phyloP scores from a whole-genome alignment of 1,140 invertebrate species.

The Drosophila albomicans region DNA sequence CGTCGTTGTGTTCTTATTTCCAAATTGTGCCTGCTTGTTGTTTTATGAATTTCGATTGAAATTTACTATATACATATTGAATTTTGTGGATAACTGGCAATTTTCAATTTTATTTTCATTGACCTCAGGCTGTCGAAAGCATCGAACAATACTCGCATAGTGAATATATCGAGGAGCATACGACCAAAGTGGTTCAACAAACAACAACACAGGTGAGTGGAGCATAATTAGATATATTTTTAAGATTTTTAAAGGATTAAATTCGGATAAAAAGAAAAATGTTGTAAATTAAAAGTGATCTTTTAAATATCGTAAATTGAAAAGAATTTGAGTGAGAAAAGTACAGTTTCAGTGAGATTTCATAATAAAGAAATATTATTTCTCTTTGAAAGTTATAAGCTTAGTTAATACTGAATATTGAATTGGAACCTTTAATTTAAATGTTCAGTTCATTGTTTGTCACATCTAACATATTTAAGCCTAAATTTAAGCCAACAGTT shows the following conservation, averaged over 20 bases:
- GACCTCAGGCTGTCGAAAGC: conserved; percentile 84
- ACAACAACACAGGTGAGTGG: conserved; percentile 76
- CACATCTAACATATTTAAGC: too few species aligned
- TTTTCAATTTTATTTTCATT: conserved; percentile 71
- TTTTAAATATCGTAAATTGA: too few species aligned
- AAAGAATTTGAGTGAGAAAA: too few species aligned
- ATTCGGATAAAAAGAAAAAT: too few species aligned
- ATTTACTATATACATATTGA: conserved; percentile 8
- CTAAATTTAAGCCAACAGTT: too few species aligned
- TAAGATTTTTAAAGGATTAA: neutral
- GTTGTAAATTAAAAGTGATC: too few species aligned
- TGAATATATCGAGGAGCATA: conserved; percentile 82
- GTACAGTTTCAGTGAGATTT: too few species aligned
- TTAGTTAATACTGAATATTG: too few species aligned
- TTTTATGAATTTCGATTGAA: conserved; percentile 36
- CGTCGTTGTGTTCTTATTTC: conserved; percentile 39
- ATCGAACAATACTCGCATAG: conserved; percentile 77
- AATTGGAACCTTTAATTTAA: too few species aligned
- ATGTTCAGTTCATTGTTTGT: too few species aligned
- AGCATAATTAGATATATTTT: neutral
- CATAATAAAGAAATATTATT: neutral
- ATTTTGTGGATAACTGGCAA: conserved; percentile 39
- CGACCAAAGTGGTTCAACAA: conserved; percentile 76
- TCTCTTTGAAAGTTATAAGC: too few species aligned
- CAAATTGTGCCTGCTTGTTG: conserved; percentile 34